phyloP scores from a whole-genome alignment of 2,113 vertebrate species.

The Pseudolaguvia tuberculata region DNA sequence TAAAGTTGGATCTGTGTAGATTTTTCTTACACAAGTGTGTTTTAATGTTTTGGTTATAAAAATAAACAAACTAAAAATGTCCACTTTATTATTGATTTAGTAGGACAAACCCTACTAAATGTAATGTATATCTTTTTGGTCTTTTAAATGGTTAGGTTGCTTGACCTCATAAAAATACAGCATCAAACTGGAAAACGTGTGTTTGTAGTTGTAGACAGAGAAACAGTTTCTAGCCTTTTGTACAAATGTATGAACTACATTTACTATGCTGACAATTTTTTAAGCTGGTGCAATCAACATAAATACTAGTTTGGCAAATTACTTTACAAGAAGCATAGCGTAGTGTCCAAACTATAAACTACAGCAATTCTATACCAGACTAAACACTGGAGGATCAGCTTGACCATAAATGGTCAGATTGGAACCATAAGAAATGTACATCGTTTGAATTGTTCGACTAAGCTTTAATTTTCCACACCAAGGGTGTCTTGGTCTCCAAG shows the following conservation, averaged over 20 bases:
- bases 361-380: background rate
- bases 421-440: background rate
- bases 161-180: conserved; percentile 12
- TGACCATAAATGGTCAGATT: background rate
- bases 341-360: conserved; percentile 19
- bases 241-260: background rate
- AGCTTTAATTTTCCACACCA: conserved; percentile 9
- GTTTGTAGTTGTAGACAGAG: conserved; percentile 9
- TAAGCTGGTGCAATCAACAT: conserved; percentile 55
- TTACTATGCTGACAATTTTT: conserved; percentile 16
- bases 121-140: background rate
- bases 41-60: conserved; percentile 72
- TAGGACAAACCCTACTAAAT: conserved; percentile 37
- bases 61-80: conserved; percentile 67
- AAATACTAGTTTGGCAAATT: conserved; percentile 68
- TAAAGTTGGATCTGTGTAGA: conserved; percentile 62
- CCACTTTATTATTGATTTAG: conserved; percentile 42
- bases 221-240: background rate
- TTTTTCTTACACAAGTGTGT: conserved; percentile 73
- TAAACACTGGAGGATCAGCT: conserved; percentile 14
- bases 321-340: conserved; percentile 31
- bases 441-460: background rate
- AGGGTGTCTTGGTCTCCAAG: background rate
- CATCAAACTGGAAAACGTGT: background rate
- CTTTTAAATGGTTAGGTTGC: conserved; percentile 16